Base-by-base conservation (phyloP, 2,113 vertebrate species). In the Embiotoca jacksoni region DNA sequence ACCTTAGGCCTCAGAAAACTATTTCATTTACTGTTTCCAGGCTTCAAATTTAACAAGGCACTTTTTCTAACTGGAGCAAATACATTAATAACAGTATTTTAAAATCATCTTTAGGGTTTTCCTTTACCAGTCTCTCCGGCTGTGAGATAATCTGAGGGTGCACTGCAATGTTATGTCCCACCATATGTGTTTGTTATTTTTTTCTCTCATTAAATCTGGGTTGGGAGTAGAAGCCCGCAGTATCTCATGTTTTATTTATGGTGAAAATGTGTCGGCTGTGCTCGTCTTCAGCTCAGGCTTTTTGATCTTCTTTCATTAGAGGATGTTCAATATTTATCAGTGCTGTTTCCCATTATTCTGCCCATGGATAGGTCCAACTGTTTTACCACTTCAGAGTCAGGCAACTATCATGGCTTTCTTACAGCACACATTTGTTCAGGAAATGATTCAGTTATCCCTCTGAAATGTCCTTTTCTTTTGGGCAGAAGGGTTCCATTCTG, bases 291-390 rank as follows among this genome's bases (percentile, higher is more conserved):
- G 84, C 83, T 83, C 88, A 79, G 83, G 74, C 78, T 92, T 93
- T 94, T 93, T 94, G 90, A 94, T 93, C 90, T 92, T 89, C 90
- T 94, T 92, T 91, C 91, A 91, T 93, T 91, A 91, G 88, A 83
- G 72, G 86, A 91, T 90, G 89, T 93, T 92, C 88, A 94, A 93
- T 92, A 93, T 94, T 93, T 93, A 93, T 94, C 88, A 91, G 77
- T 55, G 80, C 70, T 50, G 83, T 73, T 81, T 87, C 82, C 88
- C 82, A 90, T 92, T 92, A 89, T 92, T 88, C 80, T 83, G 67
- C 79, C 82, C 59, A 53, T 85, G 72, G 81, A 87, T 74, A 81
- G 80, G 85, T 87, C 84, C 58, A 59, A 75, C 63, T 86, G 60
- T 82, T 72, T 79, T 80, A 74, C 58, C 69, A 80, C 65, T 89